Evolutionary conservation across 2,888 invertebrate species (phyloP).

Genomic region (Troides aeacus): DNA sequence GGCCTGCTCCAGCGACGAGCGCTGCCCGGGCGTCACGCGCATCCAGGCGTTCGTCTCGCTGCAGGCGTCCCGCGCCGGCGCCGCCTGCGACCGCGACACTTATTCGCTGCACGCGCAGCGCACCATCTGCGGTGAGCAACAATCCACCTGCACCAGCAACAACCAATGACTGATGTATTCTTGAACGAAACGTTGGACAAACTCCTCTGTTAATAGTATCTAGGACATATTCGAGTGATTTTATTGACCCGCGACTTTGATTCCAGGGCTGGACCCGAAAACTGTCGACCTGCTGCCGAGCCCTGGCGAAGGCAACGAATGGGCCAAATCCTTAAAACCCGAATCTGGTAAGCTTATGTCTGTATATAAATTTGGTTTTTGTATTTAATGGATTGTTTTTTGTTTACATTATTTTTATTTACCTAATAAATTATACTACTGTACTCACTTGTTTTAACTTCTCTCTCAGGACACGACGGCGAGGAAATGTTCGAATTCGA

Average conservation of each 20-base stretch:
- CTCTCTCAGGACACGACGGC: slow-evolving; percentile 81
- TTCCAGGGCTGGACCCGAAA: slow-evolving; percentile 84
- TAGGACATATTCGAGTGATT: too few species aligned
- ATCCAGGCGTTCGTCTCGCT: slow-evolving; percentile 83
- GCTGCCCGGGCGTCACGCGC: slow-evolving; percentile 86
- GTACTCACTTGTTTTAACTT: neutral
- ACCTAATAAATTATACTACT: too few species aligned
- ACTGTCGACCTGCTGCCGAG: slow-evolving; percentile 93
- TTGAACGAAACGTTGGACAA: too few species aligned
- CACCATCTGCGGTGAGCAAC: slow-evolving; percentile 87
- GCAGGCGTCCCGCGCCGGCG: slow-evolving; percentile 92
- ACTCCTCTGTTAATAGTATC: too few species aligned
- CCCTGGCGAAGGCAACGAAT: slow-evolving; percentile 88
- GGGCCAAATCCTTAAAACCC: slow-evolving; percentile 90
- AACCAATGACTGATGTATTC: neutral
- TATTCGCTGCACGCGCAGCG: slow-evolving; percentile 92
- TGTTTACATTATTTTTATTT: too few species aligned
- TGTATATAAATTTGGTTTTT: too few species aligned
- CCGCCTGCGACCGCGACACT: slow-evolving; percentile 96
- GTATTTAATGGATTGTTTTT: too few species aligned
- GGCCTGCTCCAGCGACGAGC: slow-evolving; percentile 95
- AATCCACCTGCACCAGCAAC: neutral
- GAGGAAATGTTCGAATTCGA: slow-evolving; percentile 98
- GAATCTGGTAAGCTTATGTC: slow-evolving; percentile 81
- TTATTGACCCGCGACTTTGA: neutral